These are phyloP conservation scores for Erethizon dorsatum DNA, from an alignment of 2,797 vertebrate species.

Conservation along the genomic window DNA sequence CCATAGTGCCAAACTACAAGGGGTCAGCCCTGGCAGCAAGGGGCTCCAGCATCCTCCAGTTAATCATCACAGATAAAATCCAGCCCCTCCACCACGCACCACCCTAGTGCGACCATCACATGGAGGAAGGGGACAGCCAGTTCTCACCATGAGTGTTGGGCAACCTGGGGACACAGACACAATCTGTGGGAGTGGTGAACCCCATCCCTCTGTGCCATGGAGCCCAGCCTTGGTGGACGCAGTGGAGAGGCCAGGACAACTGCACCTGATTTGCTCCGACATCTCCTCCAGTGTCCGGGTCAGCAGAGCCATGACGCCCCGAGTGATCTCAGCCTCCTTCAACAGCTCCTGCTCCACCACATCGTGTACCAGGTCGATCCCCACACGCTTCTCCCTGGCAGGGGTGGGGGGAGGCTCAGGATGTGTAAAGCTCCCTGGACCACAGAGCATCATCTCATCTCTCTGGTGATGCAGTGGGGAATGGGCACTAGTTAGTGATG, in stretches of 20 bases:
- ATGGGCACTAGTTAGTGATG: background rate
- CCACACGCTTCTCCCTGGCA: constrained; percentile 91
- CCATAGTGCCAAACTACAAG: background rate
- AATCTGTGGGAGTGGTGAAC: too few species aligned
- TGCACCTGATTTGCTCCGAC: constrained; percentile 94
- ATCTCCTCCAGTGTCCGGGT: constrained; percentile 92
- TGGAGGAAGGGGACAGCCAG: background rate
- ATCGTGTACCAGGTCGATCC: constrained; percentile 92
- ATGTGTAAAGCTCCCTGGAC: background rate
- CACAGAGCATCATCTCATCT: fast-evolving
- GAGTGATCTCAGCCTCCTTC: constrained; percentile 93
- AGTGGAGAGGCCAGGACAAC: background rate
- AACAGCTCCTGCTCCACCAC: constrained; percentile 93
- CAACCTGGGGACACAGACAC: background rate
- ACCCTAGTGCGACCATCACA: background rate
- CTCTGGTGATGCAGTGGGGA: fast-evolving
- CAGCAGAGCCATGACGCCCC: constrained; percentile 91
- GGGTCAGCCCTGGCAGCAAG: background rate
- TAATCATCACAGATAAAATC: background rate
- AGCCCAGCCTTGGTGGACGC: background rate
- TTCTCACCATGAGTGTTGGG: background rate
- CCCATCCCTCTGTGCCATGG: background rate
- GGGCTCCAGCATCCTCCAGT: background rate
- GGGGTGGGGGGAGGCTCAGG: background rate
- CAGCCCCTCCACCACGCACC: background rate